phyloP scores from a whole-genome alignment of 2,113 vertebrate genomes.

The Phoxinus phoxinus region DNA sequence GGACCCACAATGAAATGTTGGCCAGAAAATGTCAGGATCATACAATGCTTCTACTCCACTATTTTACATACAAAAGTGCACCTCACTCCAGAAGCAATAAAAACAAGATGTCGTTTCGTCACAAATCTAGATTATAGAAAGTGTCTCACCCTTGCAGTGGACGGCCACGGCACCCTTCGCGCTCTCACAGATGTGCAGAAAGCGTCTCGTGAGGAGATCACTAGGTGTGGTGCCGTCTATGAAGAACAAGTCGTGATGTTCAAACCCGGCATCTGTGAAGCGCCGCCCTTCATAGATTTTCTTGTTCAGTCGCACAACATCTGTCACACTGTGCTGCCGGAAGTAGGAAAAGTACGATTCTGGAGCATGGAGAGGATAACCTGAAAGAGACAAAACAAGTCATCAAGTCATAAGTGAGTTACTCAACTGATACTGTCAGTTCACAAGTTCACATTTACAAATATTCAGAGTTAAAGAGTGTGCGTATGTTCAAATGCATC shows the following conservation, averaged over 20 bases:
- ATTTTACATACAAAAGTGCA: not conserved
- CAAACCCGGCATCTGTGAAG: conserved; percentile 91
- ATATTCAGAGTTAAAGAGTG: no score
- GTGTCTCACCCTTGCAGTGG: conserved; percentile 91
- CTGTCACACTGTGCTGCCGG: conserved; percentile 86
- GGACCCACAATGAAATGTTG: no score
- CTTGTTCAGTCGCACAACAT: conserved; percentile 92
- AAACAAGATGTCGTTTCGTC: not conserved
- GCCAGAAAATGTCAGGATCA: not conserved
- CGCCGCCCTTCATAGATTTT: conserved; percentile 92
- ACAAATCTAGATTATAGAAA: not conserved
- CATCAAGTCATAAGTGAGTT: not conserved
- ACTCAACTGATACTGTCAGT: no score
- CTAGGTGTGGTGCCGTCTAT: conserved; percentile 92
- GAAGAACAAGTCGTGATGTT: conserved; percentile 98
- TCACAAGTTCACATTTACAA: no score
- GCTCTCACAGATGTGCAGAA: conserved; percentile 95
- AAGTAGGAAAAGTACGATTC: conserved; percentile 97
- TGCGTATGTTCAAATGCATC: no score
- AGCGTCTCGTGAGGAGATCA: conserved; percentile 88
- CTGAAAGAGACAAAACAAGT: conserved; percentile 60
- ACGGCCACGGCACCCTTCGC: conserved; percentile 90
- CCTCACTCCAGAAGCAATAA: not conserved
- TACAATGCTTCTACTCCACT: not conserved
- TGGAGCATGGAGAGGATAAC: conserved; percentile 92